phyloP scores from a whole-genome alignment of 2,113 vertebrate genomes.

The Pelecanus crispus region DNA sequence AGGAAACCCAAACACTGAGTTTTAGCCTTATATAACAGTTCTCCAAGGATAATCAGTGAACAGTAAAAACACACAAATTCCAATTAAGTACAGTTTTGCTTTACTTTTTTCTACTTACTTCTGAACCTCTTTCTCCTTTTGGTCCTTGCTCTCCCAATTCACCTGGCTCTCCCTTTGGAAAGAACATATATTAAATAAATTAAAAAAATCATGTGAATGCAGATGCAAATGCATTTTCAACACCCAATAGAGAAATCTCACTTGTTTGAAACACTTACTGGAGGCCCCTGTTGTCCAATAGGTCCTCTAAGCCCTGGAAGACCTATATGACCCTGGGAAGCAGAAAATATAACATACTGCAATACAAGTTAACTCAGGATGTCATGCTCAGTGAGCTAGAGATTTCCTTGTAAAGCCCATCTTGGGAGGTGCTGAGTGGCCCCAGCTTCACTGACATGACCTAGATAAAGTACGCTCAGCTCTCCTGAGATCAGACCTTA shows the following conservation, averaged over 20 bases:
- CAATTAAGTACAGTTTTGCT: not conserved
- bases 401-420: not conserved
- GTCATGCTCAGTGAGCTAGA: not conserved
- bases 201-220: not conserved
- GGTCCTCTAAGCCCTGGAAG: conserved; percentile 83
- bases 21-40: not conserved
- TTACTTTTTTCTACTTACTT: conserved; percentile 73
- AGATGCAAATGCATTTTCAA: not conserved
- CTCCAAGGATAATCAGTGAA: not conserved
- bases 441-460: not conserved
- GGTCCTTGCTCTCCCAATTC: conserved; percentile 78
- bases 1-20: not conserved
- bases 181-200: conserved; percentile 23
- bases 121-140: conserved; percentile 83
- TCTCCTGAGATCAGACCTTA: not conserved
- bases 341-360: conserved; percentile 1
- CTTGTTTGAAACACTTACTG: conserved; percentile 78
- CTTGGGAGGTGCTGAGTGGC: not conserved
- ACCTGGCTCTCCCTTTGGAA: conserved; percentile 85
- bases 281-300: conserved; percentile 86
- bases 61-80: not conserved
- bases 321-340: conserved; percentile 84
- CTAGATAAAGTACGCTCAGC: not conserved
- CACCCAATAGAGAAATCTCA: not conserved
- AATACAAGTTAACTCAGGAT: not conserved